Percentiles rank a stretch among this genome's conserved stretches.
These are phyloP conservation scores for Bugula neritina DNA, from an alignment of 2,888 invertebrate species.

Conservation along the genomic window DNA sequence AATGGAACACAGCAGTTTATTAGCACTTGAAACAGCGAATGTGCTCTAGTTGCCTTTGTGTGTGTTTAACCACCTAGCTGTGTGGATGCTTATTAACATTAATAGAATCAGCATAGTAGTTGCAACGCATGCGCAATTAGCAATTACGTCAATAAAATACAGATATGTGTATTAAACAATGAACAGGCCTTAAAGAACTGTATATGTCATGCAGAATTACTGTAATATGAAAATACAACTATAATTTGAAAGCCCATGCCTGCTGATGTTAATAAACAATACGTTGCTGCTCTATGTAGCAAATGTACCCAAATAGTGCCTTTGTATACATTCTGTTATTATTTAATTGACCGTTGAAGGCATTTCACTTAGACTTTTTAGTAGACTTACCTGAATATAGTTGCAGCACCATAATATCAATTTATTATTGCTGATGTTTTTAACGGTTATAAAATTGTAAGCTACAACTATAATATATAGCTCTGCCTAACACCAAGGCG, in stretches of 20 bases:
- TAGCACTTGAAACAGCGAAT: constrained; percentile 5
- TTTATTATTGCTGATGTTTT: no score
- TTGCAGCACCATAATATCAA: background rate
- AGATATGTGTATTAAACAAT: constrained; percentile 16
- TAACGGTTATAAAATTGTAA: no score
- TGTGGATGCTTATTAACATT: constrained; percentile 11
- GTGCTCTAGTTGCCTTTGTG: constrained; percentile 13
- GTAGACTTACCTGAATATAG: background rate
- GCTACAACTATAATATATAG: no score
- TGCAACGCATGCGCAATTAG: constrained; percentile 23
- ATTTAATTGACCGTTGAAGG: no score
- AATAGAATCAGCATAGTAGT: background rate
- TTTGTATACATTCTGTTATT: no score
- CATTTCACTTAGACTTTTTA: no score
- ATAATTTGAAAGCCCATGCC: no score
- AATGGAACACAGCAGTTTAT: background rate
- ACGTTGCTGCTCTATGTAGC: no score
- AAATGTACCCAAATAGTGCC: no score
- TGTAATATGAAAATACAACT: constrained; percentile 18
- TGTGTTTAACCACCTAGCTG: background rate
- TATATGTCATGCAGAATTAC: constrained; percentile 15
- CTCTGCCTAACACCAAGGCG: background rate
- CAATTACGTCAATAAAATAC: constrained; percentile 24
- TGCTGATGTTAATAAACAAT: no score
- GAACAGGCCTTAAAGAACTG: constrained; percentile 9